Evolutionary conservation across 2,113 vertebrate species (phyloP).

Genomic region (Cyprinodon tularosa): DNA sequence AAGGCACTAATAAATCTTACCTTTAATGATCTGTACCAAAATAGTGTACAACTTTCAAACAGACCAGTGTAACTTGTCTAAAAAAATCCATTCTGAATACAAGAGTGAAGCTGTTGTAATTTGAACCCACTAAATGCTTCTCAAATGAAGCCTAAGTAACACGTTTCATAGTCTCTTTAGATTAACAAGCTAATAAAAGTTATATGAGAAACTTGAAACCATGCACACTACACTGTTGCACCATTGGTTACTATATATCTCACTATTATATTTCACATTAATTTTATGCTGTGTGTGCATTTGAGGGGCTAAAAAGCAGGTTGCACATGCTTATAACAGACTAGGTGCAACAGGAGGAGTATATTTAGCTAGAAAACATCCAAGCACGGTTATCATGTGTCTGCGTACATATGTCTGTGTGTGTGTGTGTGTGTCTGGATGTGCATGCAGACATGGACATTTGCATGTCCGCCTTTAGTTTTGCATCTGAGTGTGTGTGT

Average conservation of each 20-base stretch:
- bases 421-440: slow-evolving; percentile 1
- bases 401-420: slow-evolving; percentile 12
- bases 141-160: slow-evolving; percentile 13
- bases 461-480: slow-evolving; percentile 38
- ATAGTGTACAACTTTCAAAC: not conserved
- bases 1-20: not conserved
- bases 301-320: not conserved
- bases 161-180: slow-evolving; percentile 29
- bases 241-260: slow-evolving; percentile 1
- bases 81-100: slow-evolving; percentile 15
- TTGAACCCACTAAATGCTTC: not conserved
- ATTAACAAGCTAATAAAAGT: slow-evolving; percentile 40
- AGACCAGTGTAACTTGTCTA: not conserved
- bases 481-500: slow-evolving; percentile 3
- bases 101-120: not conserved
- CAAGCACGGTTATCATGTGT: slow-evolving; percentile 55
- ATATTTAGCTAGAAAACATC: slow-evolving; percentile 63
- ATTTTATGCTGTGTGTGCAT: slow-evolving; percentile 9
- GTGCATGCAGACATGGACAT: slow-evolving; percentile 35
- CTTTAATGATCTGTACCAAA: not conserved
- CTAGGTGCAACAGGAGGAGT: slow-evolving; percentile 31
- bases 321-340: slow-evolving; percentile 33
- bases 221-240: not conserved
- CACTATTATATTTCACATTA: slow-evolving; percentile 8
- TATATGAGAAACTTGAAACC: slow-evolving; percentile 24